Conservation (phyloP, 2,797 vertebrate species). For the Rousettus madagascariensis region DNA sequence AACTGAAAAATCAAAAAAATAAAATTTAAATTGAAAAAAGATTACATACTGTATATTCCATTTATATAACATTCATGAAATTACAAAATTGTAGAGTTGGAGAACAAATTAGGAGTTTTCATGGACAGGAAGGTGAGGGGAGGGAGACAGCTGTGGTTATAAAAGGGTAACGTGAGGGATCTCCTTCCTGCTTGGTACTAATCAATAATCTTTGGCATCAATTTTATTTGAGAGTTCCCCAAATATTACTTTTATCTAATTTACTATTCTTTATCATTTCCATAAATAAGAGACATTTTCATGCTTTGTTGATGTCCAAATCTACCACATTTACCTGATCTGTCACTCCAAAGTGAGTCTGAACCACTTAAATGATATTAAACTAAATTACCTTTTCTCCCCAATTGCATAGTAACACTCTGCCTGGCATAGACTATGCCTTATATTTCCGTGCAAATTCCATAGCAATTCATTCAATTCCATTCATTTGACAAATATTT, state of each 20-base stretch:
- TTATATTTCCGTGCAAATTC: constrained; percentile 34
- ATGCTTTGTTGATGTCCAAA: constrained; percentile 30
- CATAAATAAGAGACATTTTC: background rate
- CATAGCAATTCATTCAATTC: constrained; percentile 15
- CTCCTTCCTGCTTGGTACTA: background rate
- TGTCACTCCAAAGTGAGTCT: constrained; percentile 12
- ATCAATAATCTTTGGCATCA: background rate
- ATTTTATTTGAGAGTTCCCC: constrained; percentile 19
- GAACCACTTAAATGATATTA: constrained; percentile 28
- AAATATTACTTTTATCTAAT: constrained; percentile 35
- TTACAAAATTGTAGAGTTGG: background rate
- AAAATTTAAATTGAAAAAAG: background rate
- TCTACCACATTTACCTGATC: constrained; percentile 11
- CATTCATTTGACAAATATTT: constrained; percentile 25
- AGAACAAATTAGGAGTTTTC: background rate
- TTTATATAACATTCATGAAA: background rate
- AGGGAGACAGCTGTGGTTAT: background rate
- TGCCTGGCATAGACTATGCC: background rate
- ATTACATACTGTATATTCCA: background rate
- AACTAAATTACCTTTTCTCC: constrained; percentile 16
- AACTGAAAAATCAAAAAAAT: too few relatives aligned
- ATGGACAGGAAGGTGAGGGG: background rate
- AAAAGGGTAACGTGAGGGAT: background rate
- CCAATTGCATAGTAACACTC: background rate
- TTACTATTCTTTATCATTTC: constrained; percentile 33